Base-by-base conservation (phyloP, 2,113 vertebrate species). In the Aramus guarauna region DNA sequence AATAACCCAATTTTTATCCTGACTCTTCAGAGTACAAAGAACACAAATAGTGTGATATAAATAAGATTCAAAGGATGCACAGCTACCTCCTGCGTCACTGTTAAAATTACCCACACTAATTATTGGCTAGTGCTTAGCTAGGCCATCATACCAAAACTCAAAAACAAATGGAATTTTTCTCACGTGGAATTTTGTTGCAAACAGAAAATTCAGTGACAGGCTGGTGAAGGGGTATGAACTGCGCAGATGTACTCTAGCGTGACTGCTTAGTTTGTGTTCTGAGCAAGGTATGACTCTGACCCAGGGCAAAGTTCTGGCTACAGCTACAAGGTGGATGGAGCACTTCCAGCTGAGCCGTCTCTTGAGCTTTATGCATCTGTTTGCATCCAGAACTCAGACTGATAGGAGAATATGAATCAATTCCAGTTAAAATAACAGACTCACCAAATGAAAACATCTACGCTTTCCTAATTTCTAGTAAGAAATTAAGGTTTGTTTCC, bases 171-270 rank as follows among this genome's bases (percentile, higher is more conserved):
- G 36, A 74, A 58, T 32, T 76, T 62, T 83, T 21, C 43, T 84
- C 16, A 5, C 1, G 5, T 58, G 78, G 66, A 24, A 27, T 30
- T 64, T 67, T 58, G 53, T 12, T 62, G 34, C 30, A 58, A 66
- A 58, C 9, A 53, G 71, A 45, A 67, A 82, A 43, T 22, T 9
- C 50, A n/a, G 37, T n/a, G 68, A 47, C 43, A 50, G 63, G 21
- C 22, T 64, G 77, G 27, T 17, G 48, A 55, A 34, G 62, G 50
- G 50, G 9, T 10, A 15, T 13, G 45, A 32, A 27, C n/a, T 23
- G n/a, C 5, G 2, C 48, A 47, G 74, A 21, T 55, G 47, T 2
- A 6, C n/a, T 32, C 21, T 15, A 4, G 30, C 1, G 4, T n/a
- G 58, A n/a, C 56, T 45, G 21, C 47, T 80, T 74, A 18, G 58